These are phyloP conservation scores for Cosmopolites sordidus DNA, from an alignment of 2,888 invertebrate genomes.

Conservation along the genomic window DNA sequence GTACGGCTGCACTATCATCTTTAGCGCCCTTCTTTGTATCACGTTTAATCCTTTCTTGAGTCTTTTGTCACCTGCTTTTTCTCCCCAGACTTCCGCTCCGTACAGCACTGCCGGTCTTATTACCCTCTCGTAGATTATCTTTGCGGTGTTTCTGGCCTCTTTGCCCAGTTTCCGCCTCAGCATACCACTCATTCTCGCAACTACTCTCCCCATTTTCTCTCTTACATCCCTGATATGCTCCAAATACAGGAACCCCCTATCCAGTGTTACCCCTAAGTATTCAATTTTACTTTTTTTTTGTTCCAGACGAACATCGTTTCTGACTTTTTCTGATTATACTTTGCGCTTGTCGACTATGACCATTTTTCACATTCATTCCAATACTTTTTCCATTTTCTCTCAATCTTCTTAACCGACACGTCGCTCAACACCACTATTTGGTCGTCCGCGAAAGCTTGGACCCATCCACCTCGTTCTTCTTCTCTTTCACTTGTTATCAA, in stretches of 20 bases:
- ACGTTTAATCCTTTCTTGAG: no score
- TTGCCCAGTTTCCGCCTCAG: background rate
- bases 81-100: no score
- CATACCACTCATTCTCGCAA: background rate
- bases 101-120: background rate
- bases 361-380: no score
- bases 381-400: no score
- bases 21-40: no score
- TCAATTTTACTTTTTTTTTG: no score
- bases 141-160: background rate
- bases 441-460: constrained; percentile 10
- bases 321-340: no score
- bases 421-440: constrained; percentile 3
- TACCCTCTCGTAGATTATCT: background rate
- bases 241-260: background rate
- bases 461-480: background rate
- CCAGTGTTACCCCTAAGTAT: background rate
- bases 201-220: background rate
- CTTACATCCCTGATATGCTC: background rate
- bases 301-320: no score
- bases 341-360: no score
- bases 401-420: no score
- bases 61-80: no score
- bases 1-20: no score
- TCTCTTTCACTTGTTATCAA: constrained; percentile 25